phyloP scores from a whole-genome alignment of 2,888 invertebrate genomes.

The Lepetodrilus schrolli region DNA sequence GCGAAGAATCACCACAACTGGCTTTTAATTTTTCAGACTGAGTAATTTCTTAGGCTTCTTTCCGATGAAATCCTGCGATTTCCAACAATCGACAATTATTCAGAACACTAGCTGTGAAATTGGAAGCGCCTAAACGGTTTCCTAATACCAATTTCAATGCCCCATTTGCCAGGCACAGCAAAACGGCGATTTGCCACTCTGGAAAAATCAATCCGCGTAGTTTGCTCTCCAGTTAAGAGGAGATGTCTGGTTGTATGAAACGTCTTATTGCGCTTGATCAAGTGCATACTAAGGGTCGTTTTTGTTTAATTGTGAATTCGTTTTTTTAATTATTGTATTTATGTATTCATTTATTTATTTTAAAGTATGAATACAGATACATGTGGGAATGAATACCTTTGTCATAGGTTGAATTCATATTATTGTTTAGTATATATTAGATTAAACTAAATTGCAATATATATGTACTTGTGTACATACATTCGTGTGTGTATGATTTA shows the following conservation, averaged over 20 bases:
- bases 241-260: conserved; percentile 1
- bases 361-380: no score
- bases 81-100: conserved; percentile 13
- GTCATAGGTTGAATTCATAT: no score
- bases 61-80: conserved; percentile 21
- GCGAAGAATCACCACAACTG: neutral
- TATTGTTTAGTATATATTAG: no score
- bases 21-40: conserved; percentile 18
- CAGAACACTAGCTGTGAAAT: conserved; percentile 10
- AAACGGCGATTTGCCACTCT: neutral
- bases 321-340: no score
- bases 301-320: no score
- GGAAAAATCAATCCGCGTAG: conserved; percentile 15
- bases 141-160: conserved; percentile 18
- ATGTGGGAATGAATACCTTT: no score
- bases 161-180: conserved; percentile 7
- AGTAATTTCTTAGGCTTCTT: conserved; percentile 12
- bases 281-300: neutral
- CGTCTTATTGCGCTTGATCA: neutral
- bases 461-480: no score
- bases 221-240: conserved; percentile 13
- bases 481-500: no score
- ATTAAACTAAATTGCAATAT: no score
- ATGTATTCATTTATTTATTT: no score
- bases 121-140: conserved; percentile 24